phyloP scores from a whole-genome alignment of 2,113 vertebrate species.

The Pelmatolapia mariae region DNA sequence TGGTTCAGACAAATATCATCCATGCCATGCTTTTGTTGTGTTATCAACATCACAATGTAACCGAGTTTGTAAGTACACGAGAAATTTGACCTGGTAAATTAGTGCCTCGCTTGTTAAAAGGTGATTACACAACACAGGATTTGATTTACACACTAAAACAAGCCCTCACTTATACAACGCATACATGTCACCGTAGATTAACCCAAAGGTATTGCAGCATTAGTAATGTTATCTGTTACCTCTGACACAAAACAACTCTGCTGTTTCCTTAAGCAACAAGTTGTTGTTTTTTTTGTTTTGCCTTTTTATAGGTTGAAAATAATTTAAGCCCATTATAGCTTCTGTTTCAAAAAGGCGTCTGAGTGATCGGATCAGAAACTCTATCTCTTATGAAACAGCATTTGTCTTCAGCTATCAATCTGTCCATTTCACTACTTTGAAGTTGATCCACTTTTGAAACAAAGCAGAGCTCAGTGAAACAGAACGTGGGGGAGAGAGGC shows the following conservation, averaged over 20 bases:
- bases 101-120: neutral
- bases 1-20: conserved; percentile 13
- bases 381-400: conserved; percentile 58
- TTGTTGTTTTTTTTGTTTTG: neutral
- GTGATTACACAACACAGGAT: neutral
- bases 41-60: conserved; percentile 32
- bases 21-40: conserved; percentile 35
- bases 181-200: neutral
- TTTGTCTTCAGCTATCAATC: conserved; percentile 68
- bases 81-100: conserved; percentile 35
- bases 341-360: conserved; percentile 23
- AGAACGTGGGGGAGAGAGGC: conserved; percentile 44
- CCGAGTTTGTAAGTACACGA: neutral
- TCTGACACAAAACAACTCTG: neutral
- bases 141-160: conserved; percentile 26
- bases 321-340: neutral
- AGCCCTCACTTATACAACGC: neutral
- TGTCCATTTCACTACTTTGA: conserved; percentile 64
- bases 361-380: conserved; percentile 55
- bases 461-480: conserved; percentile 53
- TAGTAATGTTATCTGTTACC: neutral
- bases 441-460: conserved; percentile 68
- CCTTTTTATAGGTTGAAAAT: neutral
- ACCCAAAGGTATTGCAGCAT: neutral
- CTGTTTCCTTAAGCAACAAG: neutral